Evolutionary conservation across 2,797 vertebrate genomes (phyloP).

Genomic region (Tauraco hartlaubi): DNA sequence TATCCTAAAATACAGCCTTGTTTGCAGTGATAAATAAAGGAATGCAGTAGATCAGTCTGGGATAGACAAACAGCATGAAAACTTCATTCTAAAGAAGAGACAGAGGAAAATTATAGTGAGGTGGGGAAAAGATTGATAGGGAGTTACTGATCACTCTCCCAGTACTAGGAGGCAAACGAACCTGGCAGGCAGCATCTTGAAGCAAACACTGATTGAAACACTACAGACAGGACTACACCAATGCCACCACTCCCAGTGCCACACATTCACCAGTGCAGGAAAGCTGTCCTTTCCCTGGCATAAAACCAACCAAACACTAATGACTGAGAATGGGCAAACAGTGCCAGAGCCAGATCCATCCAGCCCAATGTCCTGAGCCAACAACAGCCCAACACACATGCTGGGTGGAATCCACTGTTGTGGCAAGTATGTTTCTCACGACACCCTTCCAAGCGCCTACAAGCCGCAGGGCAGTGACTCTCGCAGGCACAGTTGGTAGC

Average conservation of each 20-base stretch:
- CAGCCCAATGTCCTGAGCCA: neutral
- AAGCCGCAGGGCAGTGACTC: neutral
- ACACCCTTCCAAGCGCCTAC: neutral
- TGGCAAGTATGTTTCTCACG: accelerated
- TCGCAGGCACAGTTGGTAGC: neutral
- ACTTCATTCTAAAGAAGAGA: neutral
- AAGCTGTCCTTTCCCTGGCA: neutral
- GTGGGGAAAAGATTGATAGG: neutral
- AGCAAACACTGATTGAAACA: neutral
- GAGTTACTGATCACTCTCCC: neutral
- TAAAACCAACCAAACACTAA: neutral
- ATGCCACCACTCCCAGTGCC: neutral
- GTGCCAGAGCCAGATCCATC: neutral
- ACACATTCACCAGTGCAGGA: neutral
- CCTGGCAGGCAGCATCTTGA: accelerated
- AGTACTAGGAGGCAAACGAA: neutral
- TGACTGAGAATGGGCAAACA: neutral
- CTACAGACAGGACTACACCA: neutral
- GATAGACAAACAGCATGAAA: neutral
- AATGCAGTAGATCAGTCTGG: neutral
- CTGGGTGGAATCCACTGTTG: neutral
- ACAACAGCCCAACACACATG: neutral
- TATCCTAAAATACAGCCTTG: neutral
- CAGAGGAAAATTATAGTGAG: neutral
- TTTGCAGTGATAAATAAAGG: neutral